phyloP scores from a whole-genome alignment of 2,888 invertebrate species.

The Zhuqinia jingwanae region DNA sequence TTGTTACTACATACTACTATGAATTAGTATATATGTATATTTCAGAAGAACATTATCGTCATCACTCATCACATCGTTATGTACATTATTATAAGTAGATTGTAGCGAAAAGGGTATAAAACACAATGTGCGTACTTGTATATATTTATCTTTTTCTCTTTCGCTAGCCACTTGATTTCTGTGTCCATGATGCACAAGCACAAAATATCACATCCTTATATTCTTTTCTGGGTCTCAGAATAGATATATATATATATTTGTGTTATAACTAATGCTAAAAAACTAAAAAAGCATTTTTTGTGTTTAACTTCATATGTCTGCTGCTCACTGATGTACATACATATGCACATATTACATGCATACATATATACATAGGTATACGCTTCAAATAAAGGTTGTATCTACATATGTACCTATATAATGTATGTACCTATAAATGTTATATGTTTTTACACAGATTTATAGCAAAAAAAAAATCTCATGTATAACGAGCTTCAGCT shows the following conservation, averaged over 20 bases:
- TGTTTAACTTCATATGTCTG: background rate
- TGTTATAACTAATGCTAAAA: background rate
- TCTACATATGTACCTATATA: background rate
- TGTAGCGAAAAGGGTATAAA: slow-evolving; percentile 6
- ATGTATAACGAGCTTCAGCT: background rate
- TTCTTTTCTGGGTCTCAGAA: slow-evolving; percentile 5
- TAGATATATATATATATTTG: background rate
- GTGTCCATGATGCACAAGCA: slow-evolving; percentile 24
- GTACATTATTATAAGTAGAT: background rate
- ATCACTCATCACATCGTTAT: slow-evolving; percentile 57
- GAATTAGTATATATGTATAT: slow-evolving; percentile 15
- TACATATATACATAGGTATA: background rate
- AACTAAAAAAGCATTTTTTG: background rate
- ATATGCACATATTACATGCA: background rate
- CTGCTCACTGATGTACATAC: background rate
- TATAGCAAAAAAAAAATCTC: too few relatives aligned
- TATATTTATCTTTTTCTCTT: slow-evolving; percentile 13
- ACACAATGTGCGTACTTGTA: slow-evolving; percentile 12
- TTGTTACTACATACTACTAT: slow-evolving; percentile 32
- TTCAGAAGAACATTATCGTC: slow-evolving; percentile 56
- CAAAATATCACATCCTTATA: slow-evolving; percentile 32
- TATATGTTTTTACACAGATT: too few relatives aligned
- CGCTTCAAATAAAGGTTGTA: background rate
- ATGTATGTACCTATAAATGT: background rate
- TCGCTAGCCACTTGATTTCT: slow-evolving; percentile 43